A percentile compares a stretch with the other conserved stretches of the same genome.
Conservation (phyloP, 2,888 invertebrate genomes). For the Cryptocephalus primarius region DNA sequence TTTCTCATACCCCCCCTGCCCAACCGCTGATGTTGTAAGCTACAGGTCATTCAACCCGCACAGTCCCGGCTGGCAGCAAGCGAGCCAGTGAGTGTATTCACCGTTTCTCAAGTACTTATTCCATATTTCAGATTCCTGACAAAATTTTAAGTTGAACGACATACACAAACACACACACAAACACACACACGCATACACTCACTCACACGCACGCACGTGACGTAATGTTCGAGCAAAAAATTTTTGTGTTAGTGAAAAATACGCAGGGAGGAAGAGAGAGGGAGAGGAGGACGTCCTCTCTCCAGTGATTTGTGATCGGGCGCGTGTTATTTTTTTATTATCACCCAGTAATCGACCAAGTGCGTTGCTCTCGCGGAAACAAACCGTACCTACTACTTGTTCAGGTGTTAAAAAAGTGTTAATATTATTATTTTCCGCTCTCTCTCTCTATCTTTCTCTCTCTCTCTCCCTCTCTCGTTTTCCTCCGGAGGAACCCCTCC, state of each 20-base stretch:
- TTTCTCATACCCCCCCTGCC: slow-evolving; percentile 26
- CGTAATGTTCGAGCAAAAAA: slow-evolving; percentile 2
- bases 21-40: slow-evolving; percentile 27
- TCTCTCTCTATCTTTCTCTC: too few relatives aligned
- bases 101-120: slow-evolving; percentile 32
- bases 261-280: too few relatives aligned
- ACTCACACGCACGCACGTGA: background rate
- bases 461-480: too few relatives aligned
- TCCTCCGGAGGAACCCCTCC: too few relatives aligned
- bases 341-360: too few relatives aligned
- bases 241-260: background rate
- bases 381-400: too few relatives aligned
- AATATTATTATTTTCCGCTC: too few relatives aligned
- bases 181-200: too few relatives aligned
- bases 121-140: slow-evolving; percentile 18
- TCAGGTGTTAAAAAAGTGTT: too few relatives aligned
- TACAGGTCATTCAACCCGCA: slow-evolving; percentile 39
- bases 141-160: background rate
- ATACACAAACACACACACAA: background rate
- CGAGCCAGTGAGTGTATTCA: slow-evolving; percentile 25
- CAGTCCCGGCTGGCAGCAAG: slow-evolving; percentile 35
- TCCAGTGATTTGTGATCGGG: background rate
- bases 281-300: background rate
- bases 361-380: too few relatives aligned
- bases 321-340: too few relatives aligned